These are phyloP conservation scores for Platalea minor DNA, from an alignment of 2,797 vertebrate genomes.

Conservation along the genomic window DNA sequence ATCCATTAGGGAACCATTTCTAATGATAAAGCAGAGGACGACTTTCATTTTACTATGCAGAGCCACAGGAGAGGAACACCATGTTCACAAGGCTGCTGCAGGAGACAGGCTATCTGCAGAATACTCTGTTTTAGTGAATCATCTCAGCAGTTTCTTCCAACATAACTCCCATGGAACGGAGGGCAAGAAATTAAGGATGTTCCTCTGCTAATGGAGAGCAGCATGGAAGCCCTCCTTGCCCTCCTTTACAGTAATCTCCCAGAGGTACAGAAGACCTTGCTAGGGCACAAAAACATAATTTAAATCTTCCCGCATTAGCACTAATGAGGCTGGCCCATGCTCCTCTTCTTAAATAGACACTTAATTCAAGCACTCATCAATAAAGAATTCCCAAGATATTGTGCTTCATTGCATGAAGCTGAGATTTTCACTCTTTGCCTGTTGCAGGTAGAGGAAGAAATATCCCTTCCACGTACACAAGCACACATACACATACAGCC, in stretches of 20 bases:
- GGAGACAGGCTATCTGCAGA: not conserved
- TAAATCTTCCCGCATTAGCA: conserved; percentile 30
- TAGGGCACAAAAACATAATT: conserved; percentile 31
- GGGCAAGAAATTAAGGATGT: conserved; percentile 27
- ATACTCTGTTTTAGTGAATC: not conserved
- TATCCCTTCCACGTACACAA: not conserved
- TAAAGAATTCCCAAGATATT: conserved; percentile 18
- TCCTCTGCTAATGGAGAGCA: conserved; percentile 12
- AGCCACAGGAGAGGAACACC: not conserved
- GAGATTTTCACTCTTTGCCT: not conserved
- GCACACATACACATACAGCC: not conserved
- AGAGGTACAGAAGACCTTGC: conserved; percentile 20
- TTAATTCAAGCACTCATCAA: conserved; percentile 35
- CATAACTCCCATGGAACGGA: not conserved
- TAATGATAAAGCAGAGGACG: not conserved
- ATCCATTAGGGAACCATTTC: not conserved
- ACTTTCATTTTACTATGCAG: not conserved
- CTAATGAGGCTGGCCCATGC: conserved; percentile 42
- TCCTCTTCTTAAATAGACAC: not conserved
- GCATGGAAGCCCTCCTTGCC: not conserved
- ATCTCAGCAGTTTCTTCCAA: not conserved
- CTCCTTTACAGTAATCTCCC: conserved; percentile 17
- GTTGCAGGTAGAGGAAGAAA: not conserved
- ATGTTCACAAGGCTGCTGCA: not conserved
- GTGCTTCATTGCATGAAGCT: not conserved